These are phyloP conservation scores for Neolamprologus cancellatus DNA, from an alignment of 2,113 vertebrate species.

Conservation along the genomic window DNA sequence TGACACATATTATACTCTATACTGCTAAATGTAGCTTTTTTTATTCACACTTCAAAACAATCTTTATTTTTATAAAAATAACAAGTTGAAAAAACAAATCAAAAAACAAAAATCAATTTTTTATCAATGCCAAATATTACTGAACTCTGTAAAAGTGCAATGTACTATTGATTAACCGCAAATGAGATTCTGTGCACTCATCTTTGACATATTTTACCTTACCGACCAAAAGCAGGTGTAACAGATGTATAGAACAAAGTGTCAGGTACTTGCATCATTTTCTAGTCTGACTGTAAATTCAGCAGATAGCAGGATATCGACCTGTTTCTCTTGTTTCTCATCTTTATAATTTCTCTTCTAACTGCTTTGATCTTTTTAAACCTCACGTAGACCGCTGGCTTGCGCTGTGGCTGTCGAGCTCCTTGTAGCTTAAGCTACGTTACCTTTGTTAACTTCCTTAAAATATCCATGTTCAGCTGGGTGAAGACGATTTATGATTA, in stretches of 20 bases:
- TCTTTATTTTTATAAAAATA: not conserved
- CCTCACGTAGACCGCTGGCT: not conserved
- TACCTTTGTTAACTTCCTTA: not conserved
- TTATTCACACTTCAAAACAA: not conserved
- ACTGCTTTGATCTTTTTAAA: not conserved
- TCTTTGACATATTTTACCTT: not conserved
- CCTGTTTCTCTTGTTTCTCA: not conserved
- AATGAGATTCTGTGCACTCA: not conserved
- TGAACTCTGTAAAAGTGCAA: not conserved
- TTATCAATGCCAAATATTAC: not conserved
- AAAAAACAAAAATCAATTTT: fast-evolving
- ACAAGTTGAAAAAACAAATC: not conserved
- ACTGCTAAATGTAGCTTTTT: not conserved
- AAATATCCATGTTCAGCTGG: not conserved
- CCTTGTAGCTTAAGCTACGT: not conserved
- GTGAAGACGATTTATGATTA: not conserved
- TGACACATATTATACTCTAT: not conserved
- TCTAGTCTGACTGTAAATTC: not conserved
- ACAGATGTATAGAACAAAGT: not conserved
- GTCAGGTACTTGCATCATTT: not conserved
- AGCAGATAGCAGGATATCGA: not conserved
- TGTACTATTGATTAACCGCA: not conserved
- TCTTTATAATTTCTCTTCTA: not conserved
- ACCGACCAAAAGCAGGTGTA: not conserved
- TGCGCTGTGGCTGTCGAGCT: not conserved